phyloP scores from a whole-genome alignment of 2,113 vertebrate species.

The Carettochelys insculpta region DNA sequence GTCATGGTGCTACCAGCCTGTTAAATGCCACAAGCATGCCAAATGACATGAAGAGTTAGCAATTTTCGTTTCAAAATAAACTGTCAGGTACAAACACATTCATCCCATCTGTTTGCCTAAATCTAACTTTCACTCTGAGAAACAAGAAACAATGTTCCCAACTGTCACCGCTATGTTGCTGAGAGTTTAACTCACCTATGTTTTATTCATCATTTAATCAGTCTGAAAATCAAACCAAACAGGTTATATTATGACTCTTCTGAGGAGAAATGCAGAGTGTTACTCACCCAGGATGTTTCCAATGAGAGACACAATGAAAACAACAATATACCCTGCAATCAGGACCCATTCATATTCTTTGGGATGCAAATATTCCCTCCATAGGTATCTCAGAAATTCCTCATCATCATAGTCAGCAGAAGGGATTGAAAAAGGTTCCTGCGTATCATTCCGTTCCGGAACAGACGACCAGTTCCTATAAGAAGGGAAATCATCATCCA shows the following conservation, averaged over 20 bases:
- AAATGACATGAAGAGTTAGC: not conserved
- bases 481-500: slow-evolving; percentile 66
- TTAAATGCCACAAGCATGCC: not conserved
- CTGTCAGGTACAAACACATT: not conserved
- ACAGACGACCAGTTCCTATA: slow-evolving; percentile 81
- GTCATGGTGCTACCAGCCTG: not conserved
- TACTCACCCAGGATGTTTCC: slow-evolving; percentile 95
- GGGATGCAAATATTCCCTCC: slow-evolving; percentile 94
- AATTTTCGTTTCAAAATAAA: not conserved
- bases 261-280: not conserved
- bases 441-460: slow-evolving; percentile 78
- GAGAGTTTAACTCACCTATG: not conserved
- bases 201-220: not conserved
- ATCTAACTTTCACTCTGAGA: not conserved
- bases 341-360: slow-evolving; percentile 97
- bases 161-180: not conserved
- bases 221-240: not conserved
- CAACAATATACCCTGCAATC: slow-evolving; percentile 92
- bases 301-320: slow-evolving; percentile 92
- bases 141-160: not conserved
- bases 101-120: not conserved
- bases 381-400: slow-evolving; percentile 92
- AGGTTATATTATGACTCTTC: not conserved
- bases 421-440: slow-evolving; percentile 69
- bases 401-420: slow-evolving; percentile 89